These are phyloP conservation scores for Neoscelio sp. DNA, from an alignment of 2,888 invertebrate genomes.

Conservation along the genomic window DNA sequence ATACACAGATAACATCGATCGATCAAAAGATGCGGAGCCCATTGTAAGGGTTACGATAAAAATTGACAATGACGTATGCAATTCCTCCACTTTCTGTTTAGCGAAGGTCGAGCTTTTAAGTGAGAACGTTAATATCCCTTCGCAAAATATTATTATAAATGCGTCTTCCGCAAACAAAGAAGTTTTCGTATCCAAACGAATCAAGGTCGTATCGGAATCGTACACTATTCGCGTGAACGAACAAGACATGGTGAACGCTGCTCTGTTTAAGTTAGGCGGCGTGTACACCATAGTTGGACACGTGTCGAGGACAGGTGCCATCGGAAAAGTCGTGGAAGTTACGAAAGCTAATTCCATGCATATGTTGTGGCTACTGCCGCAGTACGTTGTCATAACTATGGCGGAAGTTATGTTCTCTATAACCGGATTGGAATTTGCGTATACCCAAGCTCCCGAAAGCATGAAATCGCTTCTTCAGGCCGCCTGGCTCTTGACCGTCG, in stretches of 20 bases:
- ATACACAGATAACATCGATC: constrained; percentile 35
- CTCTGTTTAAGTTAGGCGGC: constrained; percentile 85
- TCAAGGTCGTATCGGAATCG: constrained; percentile 22
- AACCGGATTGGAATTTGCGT: constrained; percentile 97
- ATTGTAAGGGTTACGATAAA: constrained; percentile 31
- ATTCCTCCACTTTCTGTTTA: background rate
- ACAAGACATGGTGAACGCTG: constrained; percentile 8
- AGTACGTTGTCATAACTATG: constrained; percentile 95
- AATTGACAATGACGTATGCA: constrained; percentile 23
- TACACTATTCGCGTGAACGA: constrained; percentile 45
- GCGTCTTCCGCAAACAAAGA: too few relatives aligned
- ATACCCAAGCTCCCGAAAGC: constrained; percentile 94
- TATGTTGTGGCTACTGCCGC: constrained; percentile 95
- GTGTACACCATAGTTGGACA: constrained; percentile 86
- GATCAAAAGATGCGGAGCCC: constrained; percentile 48
- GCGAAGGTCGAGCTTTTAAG: constrained; percentile 6
- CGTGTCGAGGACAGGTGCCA: constrained; percentile 73
- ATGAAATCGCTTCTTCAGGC: constrained; percentile 98
- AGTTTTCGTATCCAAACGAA: constrained; percentile 1
- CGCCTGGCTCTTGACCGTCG: constrained; percentile 95
- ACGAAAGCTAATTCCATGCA: constrained; percentile 90
- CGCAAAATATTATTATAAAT: too few relatives aligned
- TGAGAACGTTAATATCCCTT: too few relatives aligned
- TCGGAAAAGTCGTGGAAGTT: constrained; percentile 83
- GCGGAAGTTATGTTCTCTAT: constrained; percentile 98